Percentiles rank a stretch among this genome's conserved stretches.
These are phyloP conservation scores for Serripes groenlandicus DNA, from an alignment of 2,888 invertebrate genomes.

Conservation along the genomic window DNA sequence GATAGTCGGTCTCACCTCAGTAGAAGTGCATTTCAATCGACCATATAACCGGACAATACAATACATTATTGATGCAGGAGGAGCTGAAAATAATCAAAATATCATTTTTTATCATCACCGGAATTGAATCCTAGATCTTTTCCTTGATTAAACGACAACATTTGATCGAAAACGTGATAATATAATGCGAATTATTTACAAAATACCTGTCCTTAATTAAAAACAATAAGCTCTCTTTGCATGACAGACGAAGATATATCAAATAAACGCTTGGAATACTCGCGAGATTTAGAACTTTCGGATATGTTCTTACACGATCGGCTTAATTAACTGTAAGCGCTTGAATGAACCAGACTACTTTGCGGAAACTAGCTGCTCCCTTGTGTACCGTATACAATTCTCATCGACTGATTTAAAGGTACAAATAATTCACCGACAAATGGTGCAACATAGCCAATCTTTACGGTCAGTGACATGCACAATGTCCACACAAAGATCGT, in stretches of 20 bases:
- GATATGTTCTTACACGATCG: slow-evolving; percentile 21
- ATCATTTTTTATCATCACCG: slow-evolving; percentile 41
- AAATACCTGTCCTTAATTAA: slow-evolving; percentile 50
- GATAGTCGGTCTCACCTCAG: background rate
- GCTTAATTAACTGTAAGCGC: slow-evolving; percentile 42
- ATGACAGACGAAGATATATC: slow-evolving; percentile 50
- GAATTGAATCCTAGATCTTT: slow-evolving; percentile 25
- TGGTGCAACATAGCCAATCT: background rate
- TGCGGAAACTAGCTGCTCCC: slow-evolving; percentile 23
- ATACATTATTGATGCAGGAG: slow-evolving; percentile 54
- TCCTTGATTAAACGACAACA: slow-evolving; percentile 38
- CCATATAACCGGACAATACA: slow-evolving; percentile 18
- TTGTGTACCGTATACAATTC: background rate
- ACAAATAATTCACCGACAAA: background rate
- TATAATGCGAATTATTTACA: slow-evolving; percentile 40
- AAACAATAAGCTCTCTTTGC: slow-evolving; percentile 47
- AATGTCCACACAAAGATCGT: too few relatives aligned
- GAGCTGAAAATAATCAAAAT: slow-evolving; percentile 51
- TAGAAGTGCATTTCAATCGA: slow-evolving; percentile 12
- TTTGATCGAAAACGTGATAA: slow-evolving; percentile 61
- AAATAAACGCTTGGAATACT: slow-evolving; percentile 23
- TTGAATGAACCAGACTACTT: slow-evolving; percentile 27
- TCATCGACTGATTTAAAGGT: background rate
- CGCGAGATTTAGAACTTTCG: slow-evolving; percentile 31
- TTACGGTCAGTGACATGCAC: background rate